Evolutionary conservation across 2,888 invertebrate species (phyloP), one percentile per base, ranked within the genome.

Genomic region (Rhopalosiphum nymphaeae): DNA sequence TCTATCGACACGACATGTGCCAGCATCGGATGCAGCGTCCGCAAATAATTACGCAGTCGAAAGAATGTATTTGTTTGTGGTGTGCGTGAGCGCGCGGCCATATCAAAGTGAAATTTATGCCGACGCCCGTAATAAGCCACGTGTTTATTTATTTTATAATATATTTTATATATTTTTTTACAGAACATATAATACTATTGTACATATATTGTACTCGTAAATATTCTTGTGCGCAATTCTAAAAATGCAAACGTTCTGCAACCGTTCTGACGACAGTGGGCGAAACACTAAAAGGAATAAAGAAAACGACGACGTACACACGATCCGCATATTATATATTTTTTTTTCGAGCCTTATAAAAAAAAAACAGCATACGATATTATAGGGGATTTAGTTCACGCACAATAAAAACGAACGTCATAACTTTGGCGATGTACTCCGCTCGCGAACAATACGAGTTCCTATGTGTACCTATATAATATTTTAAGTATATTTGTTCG

Each of bases 361-460:
- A 90, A 90, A 91, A 78, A 53, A 36, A 26, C 26, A 21, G 36
- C 78, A 36, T 3, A 78, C 7, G 21, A 78, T 36, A 36, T 78
- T 78, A 91, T 29, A 53, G 42, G 36, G 84, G 84, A 84, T 91
- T 91, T 84, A n/a, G 91, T 86, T 85, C n/a, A 86, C 56, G 44
- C n/a, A 57, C 91, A 57, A 86, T 86, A 91, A 91, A 86, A 91
- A 91, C 44, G 36, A 57, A 57, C 86, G 53, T 86, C 91, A 91
- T 57, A 91, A 91, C 53, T 86, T 86, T 86, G 25, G 85, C n/a
- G 46, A 44, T 26, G 46, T 10, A 49, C 13, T 36, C 36, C 16
- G 36, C 36, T 26, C n/a, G 36, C 78, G 67, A 85, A 86, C 91
- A 91, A 86, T 91, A 86, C 91, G 36, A 44, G 84, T 36, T 44